Evolutionary conservation across 1,140 invertebrate genomes (phyloP), one percentile per base, ranked within the genome.

Genomic region (Drosophila lacteicornis): DNA sequence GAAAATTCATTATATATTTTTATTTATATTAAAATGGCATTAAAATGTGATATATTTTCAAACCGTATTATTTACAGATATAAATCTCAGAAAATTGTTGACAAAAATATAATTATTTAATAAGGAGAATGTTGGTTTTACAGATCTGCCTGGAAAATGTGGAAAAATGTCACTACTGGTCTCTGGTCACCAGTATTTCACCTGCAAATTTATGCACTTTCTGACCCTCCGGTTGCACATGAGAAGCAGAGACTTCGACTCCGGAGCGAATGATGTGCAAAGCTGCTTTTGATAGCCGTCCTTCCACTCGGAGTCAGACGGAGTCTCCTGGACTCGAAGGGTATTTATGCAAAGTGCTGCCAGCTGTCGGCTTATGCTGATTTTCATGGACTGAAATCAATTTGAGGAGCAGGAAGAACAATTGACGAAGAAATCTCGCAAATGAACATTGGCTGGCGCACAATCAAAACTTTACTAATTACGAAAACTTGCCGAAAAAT

Each of bases 381-480:
- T 90, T 76, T 88, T 59, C 60, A 80, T 77, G 73, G 50, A 69
- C 50, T 49, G 77, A 80, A 87, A 87, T 88, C 84, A 90, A 87
- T 87, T 88, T 68, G 19, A 27, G 9, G 4, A 25, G 36, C 11
- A 43, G 36, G 15, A 57, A 17, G 36, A 56, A 56, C 53, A 56
- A 56, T 56, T 40, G 30, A 27, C 66, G 63, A 50, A 56, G 67
- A 59, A 74, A 75, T 75, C 68, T 75, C 45, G 67, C 53, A 73
- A 81, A 82, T 73, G 76, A 81, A 90, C 65, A 76, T 77, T 74
- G 47, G 57, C 65, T 63, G 55, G 71, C 58, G 73, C 58, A 84
- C 84, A 88, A 90, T 85, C 81, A 90, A 90, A 90, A 90, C 85
- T 90, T 90, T 90, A 85, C 85, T 90, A 90, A 90, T 90, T 90